Evolutionary conservation across 2,888 invertebrate genomes (phyloP).

Genomic region (Cryptocephalus primarius): DNA sequence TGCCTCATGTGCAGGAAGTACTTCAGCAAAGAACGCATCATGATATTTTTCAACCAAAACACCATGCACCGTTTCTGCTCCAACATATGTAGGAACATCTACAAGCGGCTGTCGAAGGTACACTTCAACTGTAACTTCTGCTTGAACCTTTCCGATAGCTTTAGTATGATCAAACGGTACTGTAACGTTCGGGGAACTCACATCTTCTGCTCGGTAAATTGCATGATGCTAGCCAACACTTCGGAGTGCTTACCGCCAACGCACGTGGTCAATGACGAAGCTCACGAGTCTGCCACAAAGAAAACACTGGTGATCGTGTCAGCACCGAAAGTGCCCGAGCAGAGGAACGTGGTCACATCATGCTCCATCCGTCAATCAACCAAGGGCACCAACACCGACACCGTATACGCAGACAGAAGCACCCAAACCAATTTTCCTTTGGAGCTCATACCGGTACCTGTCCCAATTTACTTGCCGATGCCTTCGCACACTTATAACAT

Average conservation of each 20-base stretch:
- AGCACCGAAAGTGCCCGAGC: conserved; percentile 59
- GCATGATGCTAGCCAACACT: not conserved
- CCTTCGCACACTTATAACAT: conserved; percentile 74
- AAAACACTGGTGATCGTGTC: too few species aligned
- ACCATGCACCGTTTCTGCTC: too few species aligned
- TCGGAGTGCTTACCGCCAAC: not conserved
- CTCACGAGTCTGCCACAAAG: too few species aligned
- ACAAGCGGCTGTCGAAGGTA: too few species aligned
- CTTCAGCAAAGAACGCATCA: not conserved
- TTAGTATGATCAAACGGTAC: conserved; percentile 5
- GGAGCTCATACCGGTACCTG: conserved; percentile 59
- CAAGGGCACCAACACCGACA: conserved; percentile 46
- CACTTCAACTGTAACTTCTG: too few species aligned
- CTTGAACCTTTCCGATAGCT: not conserved
- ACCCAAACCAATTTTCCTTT: conserved; percentile 5
- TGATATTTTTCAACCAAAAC: too few species aligned
- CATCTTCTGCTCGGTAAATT: too few species aligned
- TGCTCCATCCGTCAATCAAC: conserved; percentile 31
- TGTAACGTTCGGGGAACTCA: too few species aligned
- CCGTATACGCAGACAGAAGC: conserved; percentile 1
- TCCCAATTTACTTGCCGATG: conserved; percentile 73
- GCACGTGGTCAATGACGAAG: conserved; percentile 48
- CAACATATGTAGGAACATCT: too few species aligned
- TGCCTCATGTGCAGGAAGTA: conserved; percentile 6
- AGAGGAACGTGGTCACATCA: conserved; percentile 65